Percentiles rank a stretch among this genome's conserved stretches.
phyloP scores from a whole-genome alignment of 2,113 vertebrate species.

The Collichthys lucidus region DNA sequence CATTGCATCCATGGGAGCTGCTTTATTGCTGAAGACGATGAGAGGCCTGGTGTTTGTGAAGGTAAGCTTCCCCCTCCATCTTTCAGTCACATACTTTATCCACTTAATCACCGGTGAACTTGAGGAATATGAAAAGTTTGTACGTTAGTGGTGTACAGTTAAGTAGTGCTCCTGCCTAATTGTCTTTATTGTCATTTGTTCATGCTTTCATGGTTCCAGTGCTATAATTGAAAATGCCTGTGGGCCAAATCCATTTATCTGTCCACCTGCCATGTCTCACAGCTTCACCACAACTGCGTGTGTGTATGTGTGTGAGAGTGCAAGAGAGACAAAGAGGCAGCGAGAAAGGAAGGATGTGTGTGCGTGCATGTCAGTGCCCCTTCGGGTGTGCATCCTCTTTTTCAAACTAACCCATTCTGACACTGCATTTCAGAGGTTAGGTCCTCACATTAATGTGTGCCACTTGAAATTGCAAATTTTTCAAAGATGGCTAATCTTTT shows the following conservation, averaged over 20 bases:
- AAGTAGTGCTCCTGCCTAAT: slow-evolving; percentile 51
- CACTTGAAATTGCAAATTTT: slow-evolving; percentile 80
- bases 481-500: slow-evolving; percentile 76
- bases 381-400: slow-evolving; percentile 61
- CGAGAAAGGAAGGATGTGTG: slow-evolving; percentile 10
- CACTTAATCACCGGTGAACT: slow-evolving; percentile 21
- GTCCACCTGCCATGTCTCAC: slow-evolving; percentile 54
- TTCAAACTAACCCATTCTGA: slow-evolving; percentile 78
- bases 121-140: slow-evolving; percentile 21
- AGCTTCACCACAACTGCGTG: slow-evolving; percentile 42
- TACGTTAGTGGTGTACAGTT: slow-evolving; percentile 27
- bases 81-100: slow-evolving; percentile 12
- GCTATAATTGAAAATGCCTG: slow-evolving; percentile 74
- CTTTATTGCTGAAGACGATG: slow-evolving; percentile 83
- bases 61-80: slow-evolving; percentile 69
- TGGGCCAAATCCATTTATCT: slow-evolving; percentile 80
- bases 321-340: not conserved
- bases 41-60: slow-evolving; percentile 86
- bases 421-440: slow-evolving; percentile 73
- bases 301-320: slow-evolving; percentile 25
- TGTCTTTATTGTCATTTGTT: slow-evolving; percentile 62
- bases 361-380: slow-evolving; percentile 45
- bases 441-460: slow-evolving; percentile 73
- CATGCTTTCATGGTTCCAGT: slow-evolving; percentile 50
- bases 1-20: slow-evolving; percentile 81